Percentiles rank a stretch among this genome's conserved stretches.
These are phyloP conservation scores for Hyles lineata DNA, from an alignment of 2,888 invertebrate species.

Conservation along the genomic window DNA sequence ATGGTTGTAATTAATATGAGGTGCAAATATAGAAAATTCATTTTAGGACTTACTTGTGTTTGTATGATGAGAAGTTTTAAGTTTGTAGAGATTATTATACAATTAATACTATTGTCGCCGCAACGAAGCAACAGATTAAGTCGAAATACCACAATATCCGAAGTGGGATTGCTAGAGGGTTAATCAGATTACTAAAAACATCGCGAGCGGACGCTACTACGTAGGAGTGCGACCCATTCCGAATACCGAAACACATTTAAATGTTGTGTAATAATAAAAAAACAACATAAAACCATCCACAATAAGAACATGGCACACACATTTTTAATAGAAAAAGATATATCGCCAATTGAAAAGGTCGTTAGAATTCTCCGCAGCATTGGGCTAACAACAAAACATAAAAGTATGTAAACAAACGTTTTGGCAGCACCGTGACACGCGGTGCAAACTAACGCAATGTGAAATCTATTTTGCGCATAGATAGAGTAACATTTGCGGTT, in stretches of 20 bases:
- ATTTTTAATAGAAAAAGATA: conserved; percentile 26
- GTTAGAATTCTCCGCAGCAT: conserved; percentile 33
- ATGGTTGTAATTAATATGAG: too few species aligned
- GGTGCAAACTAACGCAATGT: conserved; percentile 58
- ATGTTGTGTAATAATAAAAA: conserved; percentile 40
- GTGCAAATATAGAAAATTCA: too few species aligned
- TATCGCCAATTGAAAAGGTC: conserved; percentile 29
- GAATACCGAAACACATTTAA: conserved; percentile 49
- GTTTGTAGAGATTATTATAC: too few species aligned
- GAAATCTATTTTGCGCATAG: conserved; percentile 49
- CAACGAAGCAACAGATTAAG: conserved; percentile 1
- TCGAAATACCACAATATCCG: conserved; percentile 11
- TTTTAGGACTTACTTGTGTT: too few species aligned
- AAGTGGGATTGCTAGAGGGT: conserved; percentile 62
- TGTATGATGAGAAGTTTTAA: too few species aligned
- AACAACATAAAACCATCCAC: conserved; percentile 13
- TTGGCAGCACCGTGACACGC: conserved; percentile 58
- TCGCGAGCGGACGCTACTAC: conserved; percentile 50
- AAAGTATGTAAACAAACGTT: conserved; percentile 64
- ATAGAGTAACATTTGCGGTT: background rate
- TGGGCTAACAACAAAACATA: conserved; percentile 20
- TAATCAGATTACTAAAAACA: conserved; percentile 62
- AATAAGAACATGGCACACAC: conserved; percentile 27
- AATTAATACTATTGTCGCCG: too few species aligned
- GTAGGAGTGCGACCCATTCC: conserved; percentile 62